Percentiles rank a stretch among this genome's conserved stretches.
Conservation (phyloP, 2,797 vertebrate species). For the Kryptopterus vitreolus region DNA sequence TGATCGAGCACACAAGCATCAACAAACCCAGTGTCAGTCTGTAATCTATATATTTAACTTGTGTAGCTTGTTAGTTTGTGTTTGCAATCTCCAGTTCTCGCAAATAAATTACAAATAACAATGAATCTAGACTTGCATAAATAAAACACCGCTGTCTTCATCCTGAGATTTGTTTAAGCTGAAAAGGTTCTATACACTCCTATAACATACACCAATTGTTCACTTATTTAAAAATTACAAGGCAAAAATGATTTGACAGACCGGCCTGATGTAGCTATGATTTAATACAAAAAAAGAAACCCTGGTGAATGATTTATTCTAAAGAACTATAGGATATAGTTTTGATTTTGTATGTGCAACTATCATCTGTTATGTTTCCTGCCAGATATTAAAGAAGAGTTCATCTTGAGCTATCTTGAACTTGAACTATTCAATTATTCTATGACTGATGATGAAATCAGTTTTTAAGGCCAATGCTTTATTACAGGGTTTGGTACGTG, state of each 20-base stretch:
- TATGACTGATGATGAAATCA: slow-evolving; percentile 54
- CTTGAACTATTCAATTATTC: slow-evolving; percentile 31
- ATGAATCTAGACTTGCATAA: too few relatives aligned
- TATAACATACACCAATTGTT: neutral
- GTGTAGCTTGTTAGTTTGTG: neutral
- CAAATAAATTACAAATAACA: neutral
- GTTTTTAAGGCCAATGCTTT: slow-evolving; percentile 39
- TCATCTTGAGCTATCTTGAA: slow-evolving; percentile 27
- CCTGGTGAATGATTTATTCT: neutral
- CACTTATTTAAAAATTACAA: neutral
- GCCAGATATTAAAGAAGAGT: neutral
- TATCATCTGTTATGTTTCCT: too few relatives aligned
- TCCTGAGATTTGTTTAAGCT: too few relatives aligned
- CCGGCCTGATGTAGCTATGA: neutral
- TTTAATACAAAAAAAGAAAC: neutral
- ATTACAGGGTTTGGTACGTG: neutral
- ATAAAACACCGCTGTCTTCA: too few relatives aligned
- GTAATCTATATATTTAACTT: too few relatives aligned
- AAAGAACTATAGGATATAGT: neutral
- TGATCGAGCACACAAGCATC: neutral
- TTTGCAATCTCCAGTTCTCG: neutral
- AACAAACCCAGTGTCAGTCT: neutral
- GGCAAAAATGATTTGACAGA: neutral
- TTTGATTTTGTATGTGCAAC: too few relatives aligned
- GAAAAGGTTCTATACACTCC: neutral